Evolutionary conservation across 2,797 vertebrate species (phyloP).

Genomic region (Phrynocephalus vlangalii): DNA sequence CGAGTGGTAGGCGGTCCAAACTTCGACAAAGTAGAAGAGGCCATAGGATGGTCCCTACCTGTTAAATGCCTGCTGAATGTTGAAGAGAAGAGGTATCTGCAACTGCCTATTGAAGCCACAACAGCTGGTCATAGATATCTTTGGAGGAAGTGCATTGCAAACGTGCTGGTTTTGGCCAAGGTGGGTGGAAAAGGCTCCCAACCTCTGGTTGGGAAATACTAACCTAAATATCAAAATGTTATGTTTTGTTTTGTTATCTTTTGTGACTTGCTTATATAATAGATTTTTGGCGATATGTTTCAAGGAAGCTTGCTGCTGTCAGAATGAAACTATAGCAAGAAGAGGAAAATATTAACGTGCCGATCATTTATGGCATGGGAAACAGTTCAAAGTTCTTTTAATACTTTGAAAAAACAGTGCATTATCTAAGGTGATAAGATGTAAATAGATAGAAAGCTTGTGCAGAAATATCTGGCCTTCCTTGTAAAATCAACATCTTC

Average conservation of each 20-base stretch:
- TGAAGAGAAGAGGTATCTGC: neutral
- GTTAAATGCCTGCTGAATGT: neutral
- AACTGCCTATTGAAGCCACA: too few species aligned
- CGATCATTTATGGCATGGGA: neutral
- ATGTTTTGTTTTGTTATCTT: neutral
- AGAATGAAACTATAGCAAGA: neutral
- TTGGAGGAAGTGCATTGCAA: too few species aligned
- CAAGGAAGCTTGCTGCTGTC: neutral
- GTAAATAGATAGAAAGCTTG: too few species aligned
- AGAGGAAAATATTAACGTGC: neutral
- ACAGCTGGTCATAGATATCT: too few species aligned
- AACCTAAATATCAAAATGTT: too few species aligned
- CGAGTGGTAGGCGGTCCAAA: too few species aligned
- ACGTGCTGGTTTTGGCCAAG: too few species aligned
- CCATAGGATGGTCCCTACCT: too few species aligned
- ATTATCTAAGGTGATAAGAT: neutral
- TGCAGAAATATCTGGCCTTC: neutral
- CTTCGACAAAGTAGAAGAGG: too few species aligned
- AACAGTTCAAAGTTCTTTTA: constrained; percentile 29
- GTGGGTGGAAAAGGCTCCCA: too few species aligned
- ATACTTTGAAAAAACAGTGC: too few species aligned
- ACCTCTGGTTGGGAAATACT: too few species aligned
- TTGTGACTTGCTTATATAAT: neutral
- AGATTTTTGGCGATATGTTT: neutral
- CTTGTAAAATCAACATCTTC: neutral